Percentiles rank a stretch among this genome's conserved stretches.
These are phyloP conservation scores for Aspidiotus rigidus DNA, from an alignment of 2,888 invertebrate species.

Conservation along the genomic window DNA sequence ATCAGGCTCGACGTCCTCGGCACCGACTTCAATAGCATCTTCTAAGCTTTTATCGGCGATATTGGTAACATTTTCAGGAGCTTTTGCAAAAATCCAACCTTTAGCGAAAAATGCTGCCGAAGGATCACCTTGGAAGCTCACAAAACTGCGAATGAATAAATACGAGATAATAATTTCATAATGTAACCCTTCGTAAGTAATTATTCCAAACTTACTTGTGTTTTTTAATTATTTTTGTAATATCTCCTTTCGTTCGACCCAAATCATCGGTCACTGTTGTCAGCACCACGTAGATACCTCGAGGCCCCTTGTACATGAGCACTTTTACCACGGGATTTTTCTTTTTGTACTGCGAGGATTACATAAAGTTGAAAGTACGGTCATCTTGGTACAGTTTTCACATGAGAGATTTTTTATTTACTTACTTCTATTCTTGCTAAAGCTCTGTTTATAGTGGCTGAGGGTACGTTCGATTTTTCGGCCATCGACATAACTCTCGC, in stretches of 20 bases:
- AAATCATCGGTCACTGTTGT: slow-evolving; percentile 6
- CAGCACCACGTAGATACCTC: not conserved
- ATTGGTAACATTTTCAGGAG: slow-evolving; percentile 39
- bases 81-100: slow-evolving; percentile 50
- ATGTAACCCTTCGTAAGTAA: slow-evolving; percentile 7
- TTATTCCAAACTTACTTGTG: not conserved
- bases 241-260: slow-evolving; percentile 11
- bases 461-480: slow-evolving; percentile 54
- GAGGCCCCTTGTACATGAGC: slow-evolving; percentile 6
- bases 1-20: slow-evolving; percentile 55
- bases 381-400: not conserved
- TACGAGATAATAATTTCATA: not conserved
- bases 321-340: slow-evolving; percentile 3
- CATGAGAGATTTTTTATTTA: not conserved
- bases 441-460: slow-evolving; percentile 47
- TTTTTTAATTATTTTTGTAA: slow-evolving; percentile 13
- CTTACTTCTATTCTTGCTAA: slow-evolving; percentile 15
- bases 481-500: slow-evolving; percentile 54
- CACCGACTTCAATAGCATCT: slow-evolving; percentile 58
- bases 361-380: not conserved
- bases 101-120: slow-evolving; percentile 51
- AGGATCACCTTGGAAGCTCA: slow-evolving; percentile 43
- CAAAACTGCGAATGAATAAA: slow-evolving; percentile 44
- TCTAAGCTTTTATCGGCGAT: slow-evolving; percentile 50
- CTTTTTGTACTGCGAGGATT: not conserved